Conservation (phyloP, 2,888 invertebrate genomes). For the Celastrina argiolus region DNA sequence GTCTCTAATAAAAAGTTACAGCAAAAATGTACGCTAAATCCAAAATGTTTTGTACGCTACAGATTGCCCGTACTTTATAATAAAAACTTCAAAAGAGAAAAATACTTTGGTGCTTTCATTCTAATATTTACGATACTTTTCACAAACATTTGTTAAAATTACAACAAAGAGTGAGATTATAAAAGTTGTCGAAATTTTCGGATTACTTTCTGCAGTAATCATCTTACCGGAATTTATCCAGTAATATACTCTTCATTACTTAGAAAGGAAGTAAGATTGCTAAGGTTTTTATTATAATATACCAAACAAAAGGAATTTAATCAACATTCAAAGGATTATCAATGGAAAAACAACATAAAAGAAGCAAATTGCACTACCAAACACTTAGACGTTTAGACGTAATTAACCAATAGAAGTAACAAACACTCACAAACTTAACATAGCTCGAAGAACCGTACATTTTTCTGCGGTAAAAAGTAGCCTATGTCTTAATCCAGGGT, state of each 20-base stretch:
- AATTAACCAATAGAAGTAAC: too few species aligned
- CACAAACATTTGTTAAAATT: background rate
- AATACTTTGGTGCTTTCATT: background rate
- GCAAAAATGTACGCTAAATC: background rate
- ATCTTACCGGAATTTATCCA: background rate
- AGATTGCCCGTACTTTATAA: slow-evolving; percentile 1
- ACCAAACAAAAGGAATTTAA: too few species aligned
- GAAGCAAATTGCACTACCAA: too few species aligned
- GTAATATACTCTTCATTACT: background rate
- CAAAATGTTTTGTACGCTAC: background rate
- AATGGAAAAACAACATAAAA: too few species aligned
- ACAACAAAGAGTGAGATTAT: background rate
- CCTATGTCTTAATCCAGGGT: too few species aligned
- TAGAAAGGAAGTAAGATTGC: background rate
- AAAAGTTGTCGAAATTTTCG: background rate
- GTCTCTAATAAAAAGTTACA: background rate
- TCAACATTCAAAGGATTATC: too few species aligned
- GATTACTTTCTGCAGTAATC: background rate
- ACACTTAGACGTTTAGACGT: too few species aligned
- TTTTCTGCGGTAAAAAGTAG: too few species aligned
- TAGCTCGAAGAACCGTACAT: too few species aligned
- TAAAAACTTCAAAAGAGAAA: slow-evolving; percentile 7
- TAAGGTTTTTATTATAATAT: too few species aligned
- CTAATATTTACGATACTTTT: slow-evolving; percentile 4
- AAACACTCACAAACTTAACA: too few species aligned